Evolutionary conservation across 1,140 invertebrate genomes (phyloP), one percentile per base, ranked within the genome.

Genomic region (Trissolcus basalis): DNA sequence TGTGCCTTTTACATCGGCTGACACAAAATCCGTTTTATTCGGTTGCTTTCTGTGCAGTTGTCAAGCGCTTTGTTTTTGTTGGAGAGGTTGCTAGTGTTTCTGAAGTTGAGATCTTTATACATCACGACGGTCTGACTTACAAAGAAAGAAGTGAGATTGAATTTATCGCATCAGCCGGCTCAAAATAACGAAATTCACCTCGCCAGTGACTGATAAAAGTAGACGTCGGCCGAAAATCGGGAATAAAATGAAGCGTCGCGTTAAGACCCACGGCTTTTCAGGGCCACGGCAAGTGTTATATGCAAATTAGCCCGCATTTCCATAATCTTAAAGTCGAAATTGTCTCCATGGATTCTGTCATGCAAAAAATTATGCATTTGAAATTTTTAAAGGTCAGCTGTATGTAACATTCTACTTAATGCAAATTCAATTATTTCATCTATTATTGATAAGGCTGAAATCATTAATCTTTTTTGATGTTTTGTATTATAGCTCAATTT

Each of bases 151-250:
- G 36, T 27, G 64, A 74, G 58, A 82, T 83, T 78, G 69, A 80
- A 80, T 83, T 82, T 79, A 78, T 79, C 63, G 71, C 68, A 60
- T 81, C 76, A 55, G 48, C 50, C 58, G 35, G 10, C 55, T 50
- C 60, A 65, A 77, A 77, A 78, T 79, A 80, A 77, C 79, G 64
- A 81, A 81, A 64, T 81, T 80, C 74, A 39, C n/a, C 14, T 55
- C 50, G 12, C 49, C 45, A 41, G 14, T 43, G 54, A 78, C 69
- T 68, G 77, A 81, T 80, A 78, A 82, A 78, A 81, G 74, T 71
- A 76, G 60, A 75, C n/a, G 33, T 61, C 44, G 50, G 36, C 36
- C 50, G 14, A 15, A 44, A 65, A 65, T 27, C 47, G 43, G 35
- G 59, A 45, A 15, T 27, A 44, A 71, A 77, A 68, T 71, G 67